Conservation (phyloP, 2,113 vertebrate species). For the Sarotherodon lohbergeri region DNA sequence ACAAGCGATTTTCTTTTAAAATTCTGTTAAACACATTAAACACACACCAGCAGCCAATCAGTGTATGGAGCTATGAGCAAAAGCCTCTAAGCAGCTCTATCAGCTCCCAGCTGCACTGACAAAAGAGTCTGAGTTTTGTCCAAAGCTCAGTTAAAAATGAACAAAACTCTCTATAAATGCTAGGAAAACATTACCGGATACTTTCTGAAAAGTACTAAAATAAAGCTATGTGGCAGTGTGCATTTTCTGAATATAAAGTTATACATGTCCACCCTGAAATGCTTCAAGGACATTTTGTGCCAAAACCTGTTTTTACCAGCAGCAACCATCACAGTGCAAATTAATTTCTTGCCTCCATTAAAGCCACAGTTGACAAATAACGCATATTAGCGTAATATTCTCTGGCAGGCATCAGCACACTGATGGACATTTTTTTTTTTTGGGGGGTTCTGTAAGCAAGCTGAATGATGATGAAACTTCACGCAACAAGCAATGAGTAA, state of each 20-base stretch:
- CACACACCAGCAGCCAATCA: background rate
- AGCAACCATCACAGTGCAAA: background rate
- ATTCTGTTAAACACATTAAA: background rate
- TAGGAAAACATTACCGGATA: background rate
- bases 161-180: background rate
- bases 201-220: background rate
- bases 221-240: background rate
- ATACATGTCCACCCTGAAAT: background rate
- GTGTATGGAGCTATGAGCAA: background rate
- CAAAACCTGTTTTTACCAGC: background rate
- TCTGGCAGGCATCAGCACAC: background rate
- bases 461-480: constrained; percentile 21
- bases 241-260: background rate
- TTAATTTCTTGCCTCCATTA: background rate
- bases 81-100: background rate
- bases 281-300: background rate
- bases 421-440: background rate
- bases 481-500: background rate
- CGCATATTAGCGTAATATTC: background rate
- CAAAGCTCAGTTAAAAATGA: background rate
- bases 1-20: background rate
- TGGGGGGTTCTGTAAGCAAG: background rate
- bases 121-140: background rate
- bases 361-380: background rate
- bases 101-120: background rate